Evolutionary conservation across 2,113 vertebrate species (phyloP).

Genomic region (Dicentrarchus labrax): DNA sequence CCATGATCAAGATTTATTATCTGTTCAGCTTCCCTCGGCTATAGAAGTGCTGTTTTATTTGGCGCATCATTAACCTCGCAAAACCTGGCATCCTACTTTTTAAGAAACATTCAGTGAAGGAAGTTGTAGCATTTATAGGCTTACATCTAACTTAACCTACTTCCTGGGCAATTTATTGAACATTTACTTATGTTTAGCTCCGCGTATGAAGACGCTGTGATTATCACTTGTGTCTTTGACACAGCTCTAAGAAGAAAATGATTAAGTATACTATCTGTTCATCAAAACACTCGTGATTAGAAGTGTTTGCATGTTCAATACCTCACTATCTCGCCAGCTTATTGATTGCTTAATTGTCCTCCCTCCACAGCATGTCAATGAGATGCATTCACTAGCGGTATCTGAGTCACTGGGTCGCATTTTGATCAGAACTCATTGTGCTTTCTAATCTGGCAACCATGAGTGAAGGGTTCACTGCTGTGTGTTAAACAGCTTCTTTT

Average conservation of each 20-base stretch:
- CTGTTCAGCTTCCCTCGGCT: constrained; percentile 26
- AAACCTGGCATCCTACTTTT: constrained; percentile 39
- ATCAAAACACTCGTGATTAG: constrained; percentile 45
- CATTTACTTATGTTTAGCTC: neutral
- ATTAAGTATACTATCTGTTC: constrained; percentile 40
- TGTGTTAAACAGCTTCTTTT: neutral
- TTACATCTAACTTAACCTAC: constrained; percentile 38
- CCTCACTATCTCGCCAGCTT: constrained; percentile 47
- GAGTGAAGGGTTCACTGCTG: constrained; percentile 4
- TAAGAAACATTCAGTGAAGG: constrained; percentile 19
- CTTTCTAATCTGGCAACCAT: constrained; percentile 5
- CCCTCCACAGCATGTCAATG: constrained; percentile 35
- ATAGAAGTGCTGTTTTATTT: constrained; percentile 35
- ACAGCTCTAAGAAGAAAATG: constrained; percentile 37
- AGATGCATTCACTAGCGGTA: constrained; percentile 14
- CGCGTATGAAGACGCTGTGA: constrained; percentile 35
- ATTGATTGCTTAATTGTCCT: constrained; percentile 60
- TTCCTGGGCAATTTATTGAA: constrained; percentile 42
- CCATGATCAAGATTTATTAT: constrained; percentile 57
- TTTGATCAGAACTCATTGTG: constrained; percentile 15
- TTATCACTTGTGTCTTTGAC: constrained; percentile 54
- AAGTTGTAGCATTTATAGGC: constrained; percentile 48
- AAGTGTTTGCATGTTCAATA: constrained; percentile 44
- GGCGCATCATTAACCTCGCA: constrained; percentile 33
- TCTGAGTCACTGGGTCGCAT: constrained; percentile 4